phyloP scores from a whole-genome alignment of 2,113 vertebrate genomes.

The Xiphorhynchus elegans region DNA sequence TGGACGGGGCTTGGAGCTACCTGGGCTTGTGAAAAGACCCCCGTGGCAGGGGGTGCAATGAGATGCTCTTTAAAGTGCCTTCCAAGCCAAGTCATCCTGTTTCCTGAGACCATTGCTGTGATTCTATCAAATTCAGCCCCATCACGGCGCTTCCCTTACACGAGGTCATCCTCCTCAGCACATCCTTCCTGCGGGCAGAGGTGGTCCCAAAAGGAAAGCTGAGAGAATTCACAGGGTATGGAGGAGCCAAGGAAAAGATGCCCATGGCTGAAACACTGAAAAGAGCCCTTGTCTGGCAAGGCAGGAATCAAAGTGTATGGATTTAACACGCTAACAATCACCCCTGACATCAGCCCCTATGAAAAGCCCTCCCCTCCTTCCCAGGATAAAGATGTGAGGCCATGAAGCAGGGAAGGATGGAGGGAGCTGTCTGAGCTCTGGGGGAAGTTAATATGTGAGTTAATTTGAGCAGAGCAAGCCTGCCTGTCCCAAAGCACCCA shows the following conservation, averaged over 20 bases:
- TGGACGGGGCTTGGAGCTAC: neutral
- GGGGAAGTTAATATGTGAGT: neutral
- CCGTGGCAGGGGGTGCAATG: neutral
- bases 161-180: neutral
- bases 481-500: fast-evolving
- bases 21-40: neutral
- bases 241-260: neutral
- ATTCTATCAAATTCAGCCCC: neutral
- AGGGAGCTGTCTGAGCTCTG: neutral
- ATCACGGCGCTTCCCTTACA: fast-evolving
- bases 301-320: neutral
- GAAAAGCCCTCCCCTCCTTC: neutral
- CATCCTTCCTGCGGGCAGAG: fast-evolving
- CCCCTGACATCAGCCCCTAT: neutral
- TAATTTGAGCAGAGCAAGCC: neutral
- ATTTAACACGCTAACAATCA: fast-evolving
- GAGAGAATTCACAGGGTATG: neutral
- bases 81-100: too few relatives aligned
- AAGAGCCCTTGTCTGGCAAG: neutral
- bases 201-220: neutral
- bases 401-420: neutral
- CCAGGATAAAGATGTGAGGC: neutral
- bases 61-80: neutral
- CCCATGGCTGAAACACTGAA: neutral
- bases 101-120: neutral